A percentile compares a stretch with the other conserved stretches of the same genome.
Conservation (phyloP, 92 coral and sea anemone species). For the Nematostella vectensis region DNA sequence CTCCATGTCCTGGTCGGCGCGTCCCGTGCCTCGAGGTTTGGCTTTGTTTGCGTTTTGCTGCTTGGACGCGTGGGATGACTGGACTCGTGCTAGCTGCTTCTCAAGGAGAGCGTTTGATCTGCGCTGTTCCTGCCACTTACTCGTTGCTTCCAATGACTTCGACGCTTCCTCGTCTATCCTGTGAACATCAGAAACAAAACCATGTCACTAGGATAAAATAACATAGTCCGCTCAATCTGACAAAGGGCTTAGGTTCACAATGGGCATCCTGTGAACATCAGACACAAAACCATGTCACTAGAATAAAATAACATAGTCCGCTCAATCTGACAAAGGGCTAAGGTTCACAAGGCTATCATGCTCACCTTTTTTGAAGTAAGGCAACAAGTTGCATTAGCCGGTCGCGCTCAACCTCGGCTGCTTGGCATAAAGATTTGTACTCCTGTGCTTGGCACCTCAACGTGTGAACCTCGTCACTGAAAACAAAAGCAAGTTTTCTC, state of each 20-base stretch:
- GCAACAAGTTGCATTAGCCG: conserved; percentile 76
- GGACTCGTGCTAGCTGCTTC: conserved; percentile 68
- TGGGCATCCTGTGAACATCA: too few relatives aligned
- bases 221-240: too few relatives aligned
- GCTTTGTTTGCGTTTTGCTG: conserved; percentile 11
- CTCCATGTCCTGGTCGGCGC: conserved; percentile 5
- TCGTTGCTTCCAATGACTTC: conserved; percentile 49
- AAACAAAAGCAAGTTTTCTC: conserved; percentile 3
- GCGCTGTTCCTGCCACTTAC: conserved; percentile 67
- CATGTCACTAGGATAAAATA: too few relatives aligned
- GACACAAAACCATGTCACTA: too few relatives aligned
- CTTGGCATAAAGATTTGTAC: conserved; percentile 66
- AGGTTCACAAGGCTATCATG: too few relatives aligned
- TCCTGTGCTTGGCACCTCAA: conserved; percentile 72
- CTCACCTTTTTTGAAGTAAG: conserved; percentile 77
- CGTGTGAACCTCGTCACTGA: conserved; percentile 45
- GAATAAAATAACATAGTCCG: too few relatives aligned
- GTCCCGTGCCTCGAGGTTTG: conserved; percentile 13
- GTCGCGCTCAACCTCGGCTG: conserved; percentile 87
- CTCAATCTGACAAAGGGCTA: too few relatives aligned
- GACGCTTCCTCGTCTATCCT: conserved; percentile 67
- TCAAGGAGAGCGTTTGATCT: conserved; percentile 73
- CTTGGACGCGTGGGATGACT: conserved; percentile 23
- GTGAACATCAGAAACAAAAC: neutral
- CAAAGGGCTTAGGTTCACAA: neutral